Base-by-base conservation (phyloP, 92 coral and sea anemone genomes). In the Blastomussa wellsi region DNA sequence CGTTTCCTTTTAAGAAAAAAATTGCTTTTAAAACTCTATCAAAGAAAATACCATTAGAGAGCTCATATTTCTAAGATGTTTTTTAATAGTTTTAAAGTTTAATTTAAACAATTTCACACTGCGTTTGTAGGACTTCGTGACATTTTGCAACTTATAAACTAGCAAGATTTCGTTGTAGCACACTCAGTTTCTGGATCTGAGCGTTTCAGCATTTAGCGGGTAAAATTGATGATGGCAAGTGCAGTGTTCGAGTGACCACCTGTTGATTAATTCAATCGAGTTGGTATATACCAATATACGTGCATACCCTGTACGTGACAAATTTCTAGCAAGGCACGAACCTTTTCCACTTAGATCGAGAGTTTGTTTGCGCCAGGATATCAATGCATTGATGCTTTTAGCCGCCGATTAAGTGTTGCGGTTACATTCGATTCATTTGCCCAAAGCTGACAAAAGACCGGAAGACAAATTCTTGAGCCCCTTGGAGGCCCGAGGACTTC, bases 401-500 rank as follows among this genome's bases (percentile, higher is more conserved):
- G 42, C 84, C 38, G 86, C 14, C 66, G 38, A 35, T 82, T 70
- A 36, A 80, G 29, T 41, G 20, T 82, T 71, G 86, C 37, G 78
- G 86, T 49, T 72, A 48, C 29, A 70, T 38, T 70, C 48, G 75
- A 70, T 70, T 19, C 37, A 70, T 51, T 82, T 82, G 70, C 71
- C 64, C 26, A n/a, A 48, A 37, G 20, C 32, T 81, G 15, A 68
- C 53, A 81, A 41, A 64, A 28, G 62, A 68, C 87, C 87, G 87
- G 87, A 83, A 83, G 74, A 77, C 62, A 28, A 47, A 74, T 29
- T 20, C 12, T 73, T 57, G 19, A 53, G 35, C 60, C 79, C 62
- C 87, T 83, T 57, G 80, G 87, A 7, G 59, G 80, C 80, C 47
- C 31, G 80, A 17, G 59, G 65, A 74, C 79, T 83, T 35, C 19